phyloP scores from a whole-genome alignment of 2,888 invertebrate species.

The Drosophila lacicola region DNA sequence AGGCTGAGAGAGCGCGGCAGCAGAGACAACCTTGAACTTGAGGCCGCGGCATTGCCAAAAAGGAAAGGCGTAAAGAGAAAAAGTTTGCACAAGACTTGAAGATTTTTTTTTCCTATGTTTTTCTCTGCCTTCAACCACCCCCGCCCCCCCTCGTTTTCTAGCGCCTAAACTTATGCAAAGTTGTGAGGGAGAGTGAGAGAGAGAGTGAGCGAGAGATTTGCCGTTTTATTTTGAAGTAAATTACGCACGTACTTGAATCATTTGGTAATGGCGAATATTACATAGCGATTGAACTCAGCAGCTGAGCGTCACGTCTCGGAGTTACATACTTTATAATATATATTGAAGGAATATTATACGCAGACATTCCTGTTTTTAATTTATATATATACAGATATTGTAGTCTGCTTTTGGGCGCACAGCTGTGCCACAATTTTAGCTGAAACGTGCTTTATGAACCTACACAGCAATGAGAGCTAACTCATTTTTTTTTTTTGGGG shows the following conservation, averaged over 20 bases:
- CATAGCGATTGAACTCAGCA: conserved; percentile 24
- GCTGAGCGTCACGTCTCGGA: conserved; percentile 25
- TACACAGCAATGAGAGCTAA: background rate
- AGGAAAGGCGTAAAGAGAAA: conserved; percentile 53
- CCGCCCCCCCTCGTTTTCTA: background rate
- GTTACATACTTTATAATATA: background rate
- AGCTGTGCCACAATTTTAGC: conserved; percentile 11
- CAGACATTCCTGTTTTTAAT: conserved; percentile 3
- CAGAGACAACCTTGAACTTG: conserved; percentile 72
- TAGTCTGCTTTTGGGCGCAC: conserved; percentile 22
- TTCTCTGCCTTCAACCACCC: conserved; percentile 2
- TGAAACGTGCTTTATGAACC: conserved; percentile 1
- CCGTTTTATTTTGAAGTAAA: conserved; percentile 27
- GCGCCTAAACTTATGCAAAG: conserved; percentile 56
- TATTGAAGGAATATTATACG: background rate
- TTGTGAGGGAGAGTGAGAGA: conserved; percentile 11
- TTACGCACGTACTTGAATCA: conserved; percentile 58
- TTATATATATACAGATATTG: background rate
- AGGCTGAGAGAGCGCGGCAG: conserved; percentile 22
- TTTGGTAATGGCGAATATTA: conserved; percentile 54
- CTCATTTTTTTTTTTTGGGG: conserved; percentile 2
- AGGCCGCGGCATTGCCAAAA: conserved; percentile 53
- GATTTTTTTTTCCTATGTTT: conserved; percentile 30
- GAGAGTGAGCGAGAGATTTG: conserved; percentile 3
- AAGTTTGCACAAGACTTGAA: conserved; percentile 31